Conservation (phyloP, 2,797 vertebrate genomes). For the Tympanoctomys barrerae region DNA sequence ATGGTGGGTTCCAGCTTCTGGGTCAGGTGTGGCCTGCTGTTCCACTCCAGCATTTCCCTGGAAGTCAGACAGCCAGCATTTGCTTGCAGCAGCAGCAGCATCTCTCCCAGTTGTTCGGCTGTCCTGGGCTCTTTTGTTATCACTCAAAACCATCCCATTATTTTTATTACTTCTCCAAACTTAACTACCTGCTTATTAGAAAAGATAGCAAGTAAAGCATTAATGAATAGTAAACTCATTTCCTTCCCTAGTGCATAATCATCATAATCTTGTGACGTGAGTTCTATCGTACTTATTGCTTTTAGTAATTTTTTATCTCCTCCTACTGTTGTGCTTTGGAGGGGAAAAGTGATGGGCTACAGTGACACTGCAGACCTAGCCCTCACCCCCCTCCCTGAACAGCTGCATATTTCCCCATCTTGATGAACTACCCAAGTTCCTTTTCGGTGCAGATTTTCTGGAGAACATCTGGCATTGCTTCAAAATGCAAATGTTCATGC, state of each 20-base stretch:
- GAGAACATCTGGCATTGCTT: slow-evolving; percentile 68
- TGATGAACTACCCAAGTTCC: neutral
- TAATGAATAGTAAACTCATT: neutral
- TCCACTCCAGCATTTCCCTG: neutral
- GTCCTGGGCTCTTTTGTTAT: neutral
- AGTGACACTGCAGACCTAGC: neutral
- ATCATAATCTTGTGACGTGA: slow-evolving; percentile 32
- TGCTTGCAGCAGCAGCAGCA: fast-evolving
- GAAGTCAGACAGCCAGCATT: neutral
- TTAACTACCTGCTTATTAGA: neutral
- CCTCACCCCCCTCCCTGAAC: neutral
- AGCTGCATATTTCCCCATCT: slow-evolving; percentile 49
- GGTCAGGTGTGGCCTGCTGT: neutral
- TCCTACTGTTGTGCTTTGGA: slow-evolving; percentile 19
- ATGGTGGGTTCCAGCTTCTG: neutral
- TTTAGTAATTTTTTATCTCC: slow-evolving; percentile 42
- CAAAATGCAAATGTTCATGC: slow-evolving; percentile 56
- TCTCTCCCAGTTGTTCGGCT: neutral
- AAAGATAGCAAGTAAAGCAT: neutral
- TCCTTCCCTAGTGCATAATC: neutral
- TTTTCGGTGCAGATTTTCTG: neutral
- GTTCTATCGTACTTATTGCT: slow-evolving; percentile 3
- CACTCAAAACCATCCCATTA: neutral
- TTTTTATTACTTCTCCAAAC: slow-evolving; percentile 33
- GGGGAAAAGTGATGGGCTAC: neutral